Percentiles rank a stretch among this genome's conserved stretches.
These are phyloP conservation scores for Gavialis gangeticus DNA, from an alignment of 2,113 vertebrate species.

Conservation along the genomic window DNA sequence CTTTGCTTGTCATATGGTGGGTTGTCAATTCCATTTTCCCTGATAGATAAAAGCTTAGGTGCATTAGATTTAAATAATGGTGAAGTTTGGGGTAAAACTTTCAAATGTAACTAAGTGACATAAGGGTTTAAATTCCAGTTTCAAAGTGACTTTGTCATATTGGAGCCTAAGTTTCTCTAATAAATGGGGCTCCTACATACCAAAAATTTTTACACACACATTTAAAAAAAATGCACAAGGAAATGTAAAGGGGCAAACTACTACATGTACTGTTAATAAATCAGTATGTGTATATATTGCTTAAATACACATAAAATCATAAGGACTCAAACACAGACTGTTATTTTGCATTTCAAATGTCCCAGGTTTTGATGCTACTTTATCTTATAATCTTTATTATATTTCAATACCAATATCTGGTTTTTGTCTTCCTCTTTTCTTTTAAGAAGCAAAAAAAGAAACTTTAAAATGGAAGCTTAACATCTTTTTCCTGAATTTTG, in stretches of 20 bases:
- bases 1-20: slow-evolving; percentile 74
- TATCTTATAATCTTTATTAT: neutral
- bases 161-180: neutral
- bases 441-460: neutral
- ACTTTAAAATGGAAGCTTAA: too few species aligned
- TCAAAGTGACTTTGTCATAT: slow-evolving; percentile 19
- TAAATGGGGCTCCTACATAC: neutral
- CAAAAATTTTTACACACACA: neutral
- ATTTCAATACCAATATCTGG: neutral
- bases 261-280: too few species aligned
- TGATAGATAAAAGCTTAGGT: slow-evolving; percentile 71
- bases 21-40: slow-evolving; percentile 71
- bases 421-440: neutral
- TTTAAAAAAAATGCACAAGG: too few species aligned
- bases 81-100: slow-evolving; percentile 69
- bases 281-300: neutral
- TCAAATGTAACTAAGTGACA: slow-evolving; percentile 60
- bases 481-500: neutral
- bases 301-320: neutral
- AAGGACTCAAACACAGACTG: neutral
- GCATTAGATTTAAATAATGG: slow-evolving; percentile 72
- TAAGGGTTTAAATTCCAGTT: slow-evolving; percentile 60
- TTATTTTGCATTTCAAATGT: neutral
- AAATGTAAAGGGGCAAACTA: too few species aligned
- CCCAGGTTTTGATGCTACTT: neutral